Evolutionary conservation across 2,113 vertebrate genomes (phyloP), one percentile per base, ranked within the genome.

Genomic region (Calidris pugnax): DNA sequence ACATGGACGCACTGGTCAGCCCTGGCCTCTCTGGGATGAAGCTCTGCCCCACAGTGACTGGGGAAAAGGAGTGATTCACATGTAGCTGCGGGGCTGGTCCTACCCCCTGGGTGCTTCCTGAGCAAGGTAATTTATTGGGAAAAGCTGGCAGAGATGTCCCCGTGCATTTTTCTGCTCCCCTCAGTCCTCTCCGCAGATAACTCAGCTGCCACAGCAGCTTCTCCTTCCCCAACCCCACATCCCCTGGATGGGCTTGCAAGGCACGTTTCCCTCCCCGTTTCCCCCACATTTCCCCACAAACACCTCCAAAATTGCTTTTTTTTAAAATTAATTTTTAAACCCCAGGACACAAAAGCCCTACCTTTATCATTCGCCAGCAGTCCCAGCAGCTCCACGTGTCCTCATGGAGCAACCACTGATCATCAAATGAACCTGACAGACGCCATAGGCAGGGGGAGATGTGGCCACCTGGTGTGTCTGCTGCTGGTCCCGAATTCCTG

Each of bases 251-350:
- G 48, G 56, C 37, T 92, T 23, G 10, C 5, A 15, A 72, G n/a
- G 77, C 33, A 76, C 32, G 28, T 75, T 53, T 27, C 62, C 41
- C 50, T 51, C 60, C 82, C 14, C 41, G 16, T 43, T 43, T 43
- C 41, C 41, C 41, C 41, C 73, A 51, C 48, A 30, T 43, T 43
- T 14, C 41, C 41, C 41, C 73, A 55, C 48, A 27, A 51, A 32
- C 16, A 5, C 33, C 77, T 81, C 53, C 0, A 2, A 89, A 95
- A 95, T 94, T 48, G 50, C 57, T 53, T 26, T 28, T 53, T 53
- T 73, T 92, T 89, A 18, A 43, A 43, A 45, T 96, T 76, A 88
- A 88, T 91, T 96, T 96, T 96, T 87, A 88, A 93, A 92, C 41
- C 19, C 20, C 1, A 1, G 28, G 78, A 85, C 66, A 86, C 56